Evolutionary conservation across 2,113 vertebrate species (phyloP).

Genomic region (Connochaetes taurinus): DNA sequence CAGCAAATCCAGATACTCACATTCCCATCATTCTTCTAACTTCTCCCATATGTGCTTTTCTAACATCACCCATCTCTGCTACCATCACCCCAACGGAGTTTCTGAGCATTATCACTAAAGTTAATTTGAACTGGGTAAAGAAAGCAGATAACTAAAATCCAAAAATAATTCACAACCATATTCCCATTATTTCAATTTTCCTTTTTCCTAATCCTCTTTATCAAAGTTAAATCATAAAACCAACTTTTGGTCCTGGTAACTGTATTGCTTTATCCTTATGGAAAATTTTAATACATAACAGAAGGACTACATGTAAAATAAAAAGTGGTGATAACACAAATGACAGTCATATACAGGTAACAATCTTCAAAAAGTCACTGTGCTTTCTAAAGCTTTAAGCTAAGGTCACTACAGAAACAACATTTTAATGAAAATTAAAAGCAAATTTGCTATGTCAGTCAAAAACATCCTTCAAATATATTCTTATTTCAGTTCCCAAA

Average conservation of each 20-base stretch:
- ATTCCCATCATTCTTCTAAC: not conserved
- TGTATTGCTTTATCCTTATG: not conserved
- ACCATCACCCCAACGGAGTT: not conserved
- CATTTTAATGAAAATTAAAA: slow-evolving; percentile 20
- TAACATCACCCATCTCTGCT: not conserved
- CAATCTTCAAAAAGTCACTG: not conserved
- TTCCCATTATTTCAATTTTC: not conserved
- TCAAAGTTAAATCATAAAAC: slow-evolving; percentile 21
- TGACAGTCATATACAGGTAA: not conserved
- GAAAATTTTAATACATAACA: slow-evolving; percentile 8
- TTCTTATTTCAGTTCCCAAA: not conserved
- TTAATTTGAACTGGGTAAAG: not conserved
- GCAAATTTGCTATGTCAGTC: not conserved
- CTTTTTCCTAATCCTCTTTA: not conserved
- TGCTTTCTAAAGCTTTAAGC: slow-evolving; percentile 14
- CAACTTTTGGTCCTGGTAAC: not conserved
- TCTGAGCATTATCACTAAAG: not conserved
- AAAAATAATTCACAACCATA: not conserved
- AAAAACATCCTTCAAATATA: not conserved
- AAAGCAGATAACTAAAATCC: not conserved
- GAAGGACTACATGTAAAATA: not conserved
- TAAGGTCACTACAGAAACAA: not conserved
- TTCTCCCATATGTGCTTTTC: not conserved
- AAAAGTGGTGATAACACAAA: not conserved
- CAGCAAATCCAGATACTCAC: not conserved